A percentile compares a stretch with the other conserved stretches of the same genome.
Conservation (phyloP, 2,113 vertebrate genomes). For the Picathartes gymnocephalus region DNA sequence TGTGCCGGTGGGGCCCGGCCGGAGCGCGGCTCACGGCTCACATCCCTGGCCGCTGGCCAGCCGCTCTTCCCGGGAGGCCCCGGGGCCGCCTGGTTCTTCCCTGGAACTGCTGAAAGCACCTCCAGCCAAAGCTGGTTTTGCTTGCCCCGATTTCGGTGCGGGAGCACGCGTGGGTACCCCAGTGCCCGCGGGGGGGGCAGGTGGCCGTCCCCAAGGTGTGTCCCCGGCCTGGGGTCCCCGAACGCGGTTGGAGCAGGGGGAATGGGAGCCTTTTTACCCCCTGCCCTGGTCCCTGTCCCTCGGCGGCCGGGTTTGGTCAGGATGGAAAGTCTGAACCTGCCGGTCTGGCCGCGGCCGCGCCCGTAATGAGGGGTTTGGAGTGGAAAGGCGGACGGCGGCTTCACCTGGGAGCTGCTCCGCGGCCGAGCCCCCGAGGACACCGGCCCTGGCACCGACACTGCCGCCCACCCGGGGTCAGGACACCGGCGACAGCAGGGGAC, state of each 20-base stretch:
- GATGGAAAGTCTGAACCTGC: constrained; percentile 54
- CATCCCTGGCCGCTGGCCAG: not conserved
- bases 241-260: not conserved
- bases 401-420: not conserved
- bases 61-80: not conserved
- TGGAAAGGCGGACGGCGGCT: not conserved
- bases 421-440: not conserved
- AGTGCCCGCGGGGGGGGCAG: not conserved
- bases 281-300: not conserved
- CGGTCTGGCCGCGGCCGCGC: not conserved
- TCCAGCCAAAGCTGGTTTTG: not conserved
- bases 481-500: rapidly evolving
- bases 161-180: not conserved
- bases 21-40: rapidly evolving
- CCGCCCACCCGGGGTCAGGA: rapidly evolving
- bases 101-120: not conserved
- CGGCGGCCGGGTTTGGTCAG: not conserved
- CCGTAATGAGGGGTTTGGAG: constrained; percentile 22
- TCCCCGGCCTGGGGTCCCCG: not conserved
- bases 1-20: not conserved
- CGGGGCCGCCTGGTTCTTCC: not conserved
- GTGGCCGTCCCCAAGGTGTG: not conserved
- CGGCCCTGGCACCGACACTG: not conserved
- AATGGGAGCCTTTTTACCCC: not conserved
- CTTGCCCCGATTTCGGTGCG: rapidly evolving